A percentile compares a stretch with the other conserved stretches of the same genome.
These are phyloP conservation scores for Doryteuthis pealeii DNA, from an alignment of 1,140 invertebrate species.

Conservation along the genomic window DNA sequence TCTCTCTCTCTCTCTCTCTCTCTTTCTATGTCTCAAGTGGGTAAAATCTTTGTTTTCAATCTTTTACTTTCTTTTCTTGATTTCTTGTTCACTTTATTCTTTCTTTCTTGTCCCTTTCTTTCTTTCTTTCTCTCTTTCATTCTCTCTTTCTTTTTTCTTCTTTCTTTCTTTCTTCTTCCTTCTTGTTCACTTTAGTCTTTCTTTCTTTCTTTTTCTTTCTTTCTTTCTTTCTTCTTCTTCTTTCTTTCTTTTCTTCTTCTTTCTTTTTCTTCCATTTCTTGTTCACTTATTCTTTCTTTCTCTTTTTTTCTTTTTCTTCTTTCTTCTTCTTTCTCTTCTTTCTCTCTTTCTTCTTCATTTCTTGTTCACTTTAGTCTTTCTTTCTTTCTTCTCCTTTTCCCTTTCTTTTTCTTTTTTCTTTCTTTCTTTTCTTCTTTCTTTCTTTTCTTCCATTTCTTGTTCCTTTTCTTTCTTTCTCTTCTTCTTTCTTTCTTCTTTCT, in stretches of 20 bases:
- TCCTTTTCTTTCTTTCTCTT: neutral
- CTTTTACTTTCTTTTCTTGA: neutral
- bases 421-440: neutral
- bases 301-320: neutral
- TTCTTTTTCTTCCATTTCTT: neutral
- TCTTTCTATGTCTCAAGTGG: slow-evolving; percentile 16
- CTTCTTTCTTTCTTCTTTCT: neutral
- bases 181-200: neutral
- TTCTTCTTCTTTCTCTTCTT: slow-evolving; percentile 23
- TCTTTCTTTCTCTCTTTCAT: neutral
- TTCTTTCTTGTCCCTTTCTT: neutral
- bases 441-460: neutral
- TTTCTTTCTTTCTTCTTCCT: neutral
- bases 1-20: slow-evolving; percentile 14
- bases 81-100: neutral
- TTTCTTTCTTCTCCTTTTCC: slow-evolving; percentile 10
- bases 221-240: neutral
- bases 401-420: neutral
- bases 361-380: slow-evolving; percentile 21
- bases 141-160: neutral
- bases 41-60: neutral
- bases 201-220: neutral
- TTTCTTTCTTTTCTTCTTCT: neutral
- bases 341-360: slow-evolving; percentile 22
- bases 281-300: neutral